phyloP scores from a whole-genome alignment of 2,888 invertebrate genomes.

The Aradus depressus region DNA sequence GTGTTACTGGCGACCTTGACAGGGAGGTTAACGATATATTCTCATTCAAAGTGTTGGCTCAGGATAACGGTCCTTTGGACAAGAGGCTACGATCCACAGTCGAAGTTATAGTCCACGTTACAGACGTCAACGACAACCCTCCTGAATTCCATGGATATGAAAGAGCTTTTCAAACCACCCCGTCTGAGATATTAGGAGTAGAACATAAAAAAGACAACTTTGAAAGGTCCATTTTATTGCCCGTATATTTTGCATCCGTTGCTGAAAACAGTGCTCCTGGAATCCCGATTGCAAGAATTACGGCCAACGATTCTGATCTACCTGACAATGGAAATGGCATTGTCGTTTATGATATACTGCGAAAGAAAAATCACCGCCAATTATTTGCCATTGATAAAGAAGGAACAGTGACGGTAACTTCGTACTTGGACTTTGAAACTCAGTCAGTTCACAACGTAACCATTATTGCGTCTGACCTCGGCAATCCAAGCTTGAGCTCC shows the following conservation, averaged over 20 bases:
- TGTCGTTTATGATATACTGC: conserved; percentile 62
- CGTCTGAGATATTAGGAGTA: conserved; percentile 12
- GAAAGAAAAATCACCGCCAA: conserved; percentile 46
- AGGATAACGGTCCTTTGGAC: conserved; percentile 53
- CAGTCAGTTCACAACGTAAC: conserved; percentile 59
- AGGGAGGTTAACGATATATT: conserved; percentile 61
- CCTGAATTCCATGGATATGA: conserved; percentile 70
- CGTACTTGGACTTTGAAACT: conserved; percentile 58
- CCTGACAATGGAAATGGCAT: conserved; percentile 71
- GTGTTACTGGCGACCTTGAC: conserved; percentile 64
- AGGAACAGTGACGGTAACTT: conserved; percentile 64
- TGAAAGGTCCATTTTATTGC: conserved; percentile 46
- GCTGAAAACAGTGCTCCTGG: conserved; percentile 66
- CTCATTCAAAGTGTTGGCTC: conserved; percentile 57
- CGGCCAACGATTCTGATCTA: conserved; percentile 76
- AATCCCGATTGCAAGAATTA: conserved; percentile 59
- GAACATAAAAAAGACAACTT: conserved; percentile 37
- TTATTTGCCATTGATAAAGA: conserved; percentile 74
- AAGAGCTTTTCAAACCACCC: conserved; percentile 28
- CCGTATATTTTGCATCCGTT: conserved; percentile 64
- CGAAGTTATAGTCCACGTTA: conserved; percentile 66
- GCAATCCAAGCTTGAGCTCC: conserved; percentile 69
- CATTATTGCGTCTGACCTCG: conserved; percentile 72
- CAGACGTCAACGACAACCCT: conserved; percentile 74
- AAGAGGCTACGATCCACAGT: conserved; percentile 57